Base-by-base conservation (phyloP, 2,113 vertebrate genomes). In the Halcyon malimbica region DNA sequence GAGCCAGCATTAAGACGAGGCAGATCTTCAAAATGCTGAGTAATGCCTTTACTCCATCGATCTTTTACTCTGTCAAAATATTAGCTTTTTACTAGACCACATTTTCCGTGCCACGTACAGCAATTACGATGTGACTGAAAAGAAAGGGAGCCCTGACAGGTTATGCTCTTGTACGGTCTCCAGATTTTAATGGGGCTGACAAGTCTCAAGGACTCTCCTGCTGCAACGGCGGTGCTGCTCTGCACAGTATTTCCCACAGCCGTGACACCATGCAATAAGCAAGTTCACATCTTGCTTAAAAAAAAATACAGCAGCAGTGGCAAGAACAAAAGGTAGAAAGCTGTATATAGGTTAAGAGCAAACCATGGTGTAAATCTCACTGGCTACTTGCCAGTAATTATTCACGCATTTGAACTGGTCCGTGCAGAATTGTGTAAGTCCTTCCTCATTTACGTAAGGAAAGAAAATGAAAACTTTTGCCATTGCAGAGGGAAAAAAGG, bases 11-110 rank as follows among this genome's bases (percentile, higher is more conserved):
- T 62, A 53, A 89, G 77, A 74, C 44, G 46, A 86, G 37, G 56
- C 24, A 90, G 62, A 78, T 46, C 75, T 88, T 77, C 18, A 83
- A 86, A 93, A 63, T 39, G 59, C 71, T 90, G 71, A 90, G 68
- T 35, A 93, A 93, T 64, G 79, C 35, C 67, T 93, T 93, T 87
- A 48, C 74, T 85, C 53, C 39, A 88, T 62, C 1, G 0, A 67
- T 81, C 79, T 86, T 80, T 39, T 29, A 16, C 68, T 83, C 42
- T 88, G 71, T 71, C 90, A 90, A 88, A 96, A 91, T n/a, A 92
- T 48, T 28, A 88, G 46, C 64, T 51, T 95, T 88, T 77, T 64
- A n/a, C 42, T 81, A 10, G 14, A 39, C 17, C 25, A 37, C 59
- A 46, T 35, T 83, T 81, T 87, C 76, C 0, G 2, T 31, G 83